Evolutionary conservation across 2,888 invertebrate species (phyloP).

Genomic region (Himalopsyche japonica): DNA sequence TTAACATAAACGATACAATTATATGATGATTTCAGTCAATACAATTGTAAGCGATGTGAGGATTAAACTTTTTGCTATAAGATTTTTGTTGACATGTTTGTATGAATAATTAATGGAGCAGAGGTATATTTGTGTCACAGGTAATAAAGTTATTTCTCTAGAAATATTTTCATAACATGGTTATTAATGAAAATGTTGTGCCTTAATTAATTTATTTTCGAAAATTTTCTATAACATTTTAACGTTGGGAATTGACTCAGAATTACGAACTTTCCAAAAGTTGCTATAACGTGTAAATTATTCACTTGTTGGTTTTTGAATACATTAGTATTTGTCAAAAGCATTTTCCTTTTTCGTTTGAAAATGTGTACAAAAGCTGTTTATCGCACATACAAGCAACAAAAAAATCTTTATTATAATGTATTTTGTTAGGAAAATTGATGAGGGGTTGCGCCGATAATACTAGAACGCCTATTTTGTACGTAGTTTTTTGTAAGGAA

Average conservation of each 20-base stretch:
- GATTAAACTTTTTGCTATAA: no score
- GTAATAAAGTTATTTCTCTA: no score
- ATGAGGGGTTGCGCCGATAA: neutral
- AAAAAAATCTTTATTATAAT: neutral
- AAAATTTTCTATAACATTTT: neutral
- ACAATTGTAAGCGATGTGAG: no score
- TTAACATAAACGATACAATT: no score
- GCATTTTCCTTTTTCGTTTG: neutral
- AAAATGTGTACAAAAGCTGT: neutral
- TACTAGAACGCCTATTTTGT: neutral
- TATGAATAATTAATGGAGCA: no score
- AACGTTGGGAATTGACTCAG: neutral
- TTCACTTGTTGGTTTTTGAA: neutral
- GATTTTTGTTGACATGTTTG: no score
- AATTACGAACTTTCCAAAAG: neutral
- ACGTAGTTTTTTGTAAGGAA: neutral
- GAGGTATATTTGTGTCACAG: no score
- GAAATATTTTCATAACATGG: no score
- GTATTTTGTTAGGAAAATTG: neutral
- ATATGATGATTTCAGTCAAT: no score
- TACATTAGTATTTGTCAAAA: neutral
- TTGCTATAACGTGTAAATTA: neutral
- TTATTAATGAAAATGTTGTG: no score
- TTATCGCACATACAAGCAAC: neutral
- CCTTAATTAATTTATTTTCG: no score